A percentile compares a stretch with the other conserved stretches of the same genome.
Evolutionary conservation across 1,140 invertebrate species (phyloP).

Genomic region (Delia radicum): DNA sequence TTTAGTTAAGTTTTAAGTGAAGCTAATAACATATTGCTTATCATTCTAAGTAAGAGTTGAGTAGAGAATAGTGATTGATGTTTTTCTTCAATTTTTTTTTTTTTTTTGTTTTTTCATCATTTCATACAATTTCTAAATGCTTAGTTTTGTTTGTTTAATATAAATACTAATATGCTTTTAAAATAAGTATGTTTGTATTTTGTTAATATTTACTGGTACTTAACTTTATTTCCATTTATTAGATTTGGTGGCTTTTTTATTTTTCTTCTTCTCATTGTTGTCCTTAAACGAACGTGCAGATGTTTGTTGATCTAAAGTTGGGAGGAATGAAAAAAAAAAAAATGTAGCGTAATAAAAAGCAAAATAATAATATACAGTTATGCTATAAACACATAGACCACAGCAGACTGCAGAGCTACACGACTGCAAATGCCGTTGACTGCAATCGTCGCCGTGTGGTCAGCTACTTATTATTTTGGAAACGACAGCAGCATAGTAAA

Average conservation of each 20-base stretch:
- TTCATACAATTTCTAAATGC: not conserved
- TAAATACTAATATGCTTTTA: not conserved
- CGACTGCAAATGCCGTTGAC: too few relatives aligned
- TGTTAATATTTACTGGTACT: not conserved
- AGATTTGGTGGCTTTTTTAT: conserved; percentile 18
- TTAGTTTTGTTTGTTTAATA: not conserved
- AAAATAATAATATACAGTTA: too few relatives aligned
- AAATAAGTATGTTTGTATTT: not conserved
- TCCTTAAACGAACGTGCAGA: not conserved
- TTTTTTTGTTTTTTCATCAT: not conserved
- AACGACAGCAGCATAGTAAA: too few relatives aligned
- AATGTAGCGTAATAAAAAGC: not conserved
- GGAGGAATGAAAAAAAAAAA: not conserved
- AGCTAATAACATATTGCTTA: conserved; percentile 4
- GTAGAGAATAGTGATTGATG: not conserved
- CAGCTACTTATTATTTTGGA: too few relatives aligned
- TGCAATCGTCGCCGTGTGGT: too few relatives aligned
- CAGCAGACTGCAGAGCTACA: too few relatives aligned
- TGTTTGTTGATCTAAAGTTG: not conserved
- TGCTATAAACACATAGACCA: too few relatives aligned
- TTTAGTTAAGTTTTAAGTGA: not conserved
- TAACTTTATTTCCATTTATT: conserved; percentile 13
- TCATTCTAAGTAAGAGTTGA: not conserved
- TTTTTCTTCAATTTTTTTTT: not conserved
- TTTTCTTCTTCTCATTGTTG: conserved; percentile 14